Evolutionary conservation across 2,888 invertebrate species (phyloP), one percentile per base, ranked within the genome.

Genomic region (Meghimatium bilineatum): DNA sequence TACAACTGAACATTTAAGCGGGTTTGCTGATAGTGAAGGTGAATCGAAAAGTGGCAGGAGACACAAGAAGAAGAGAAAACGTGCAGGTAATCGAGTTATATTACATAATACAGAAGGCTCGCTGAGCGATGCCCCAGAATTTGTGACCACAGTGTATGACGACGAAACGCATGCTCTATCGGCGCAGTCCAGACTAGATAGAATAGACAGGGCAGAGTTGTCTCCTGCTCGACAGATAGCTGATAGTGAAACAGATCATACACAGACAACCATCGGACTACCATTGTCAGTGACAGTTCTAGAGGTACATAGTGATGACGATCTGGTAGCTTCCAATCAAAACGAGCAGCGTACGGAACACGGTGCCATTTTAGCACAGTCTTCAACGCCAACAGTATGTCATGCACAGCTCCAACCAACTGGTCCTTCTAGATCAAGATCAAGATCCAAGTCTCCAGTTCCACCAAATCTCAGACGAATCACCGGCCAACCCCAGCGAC

Each of bases 391-490:
- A 14, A 23, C 32, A 38, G 63, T n/a, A 8, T 56, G n/a, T n/a
- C 17, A 38, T 10, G 36, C 1, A 0, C 80, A 80, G 14, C 67
- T 66, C 26, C 81, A 17, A 1, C 56, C 56, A 0, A 60, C 69
- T 56, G 63, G 38, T 8, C 12, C 63, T 17, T 26, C 56, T 26
- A 49, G 63, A 34, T 17, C 52, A 3, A 76, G 83, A 26, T 49
- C 77, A 10, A 63, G 83, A 44, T 83, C 83, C 20, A 83, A 34
- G n/a, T 83, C 83, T 29, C 83, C 83, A 17, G 83, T 38, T 23
- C 83, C 71, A 8, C 83, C 83, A 20, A 83, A 60, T 26, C 56
- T 83, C 56, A 77, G 83, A 71, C 69, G 71, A 26, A 56, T 83
- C 36, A 83, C 83, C 0, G 83, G 83, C 23, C 83, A 77, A 71